phyloP scores from a whole-genome alignment of 2,113 vertebrate species.

The Takifugu flavidus region DNA sequence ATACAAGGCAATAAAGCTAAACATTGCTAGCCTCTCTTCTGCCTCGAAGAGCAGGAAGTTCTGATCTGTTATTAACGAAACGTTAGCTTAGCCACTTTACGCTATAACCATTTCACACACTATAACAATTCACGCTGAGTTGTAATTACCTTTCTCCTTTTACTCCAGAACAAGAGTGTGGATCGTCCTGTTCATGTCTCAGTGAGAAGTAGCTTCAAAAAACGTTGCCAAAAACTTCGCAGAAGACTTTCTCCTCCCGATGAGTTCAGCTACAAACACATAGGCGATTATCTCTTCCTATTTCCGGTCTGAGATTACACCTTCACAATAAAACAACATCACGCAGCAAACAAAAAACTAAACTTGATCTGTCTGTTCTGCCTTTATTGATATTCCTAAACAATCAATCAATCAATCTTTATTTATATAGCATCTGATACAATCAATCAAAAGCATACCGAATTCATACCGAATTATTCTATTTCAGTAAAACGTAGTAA shows the following conservation, averaged over 20 bases:
- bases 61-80: constrained; percentile 9
- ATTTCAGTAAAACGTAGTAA: too few species aligned
- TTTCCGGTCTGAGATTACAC: constrained; percentile 7
- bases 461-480: too few species aligned
- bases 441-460: too few species aligned
- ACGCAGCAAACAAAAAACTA: too few species aligned
- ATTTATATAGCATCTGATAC: too few species aligned
- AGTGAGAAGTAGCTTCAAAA: not conserved
- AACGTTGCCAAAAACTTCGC: constrained; percentile 45
- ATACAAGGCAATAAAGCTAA: constrained; percentile 47
- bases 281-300: not conserved
- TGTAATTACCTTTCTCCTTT: not conserved
- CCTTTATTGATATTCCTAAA: too few species aligned
- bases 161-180: constrained; percentile 10
- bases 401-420: too few species aligned
- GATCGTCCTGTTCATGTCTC: constrained; percentile 9
- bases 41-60: constrained; percentile 54
- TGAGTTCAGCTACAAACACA: not conserved
- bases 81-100: not conserved
- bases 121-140: constrained; percentile 18
- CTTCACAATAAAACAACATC: constrained; percentile 33
- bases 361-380: too few species aligned
- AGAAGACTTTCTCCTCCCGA: constrained; percentile 40
- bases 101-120: not conserved
- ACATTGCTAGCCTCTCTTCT: constrained; percentile 39